Base-by-base conservation (phyloP, 2,797 vertebrate genomes). In the Gymnoscopelus braueri region DNA sequence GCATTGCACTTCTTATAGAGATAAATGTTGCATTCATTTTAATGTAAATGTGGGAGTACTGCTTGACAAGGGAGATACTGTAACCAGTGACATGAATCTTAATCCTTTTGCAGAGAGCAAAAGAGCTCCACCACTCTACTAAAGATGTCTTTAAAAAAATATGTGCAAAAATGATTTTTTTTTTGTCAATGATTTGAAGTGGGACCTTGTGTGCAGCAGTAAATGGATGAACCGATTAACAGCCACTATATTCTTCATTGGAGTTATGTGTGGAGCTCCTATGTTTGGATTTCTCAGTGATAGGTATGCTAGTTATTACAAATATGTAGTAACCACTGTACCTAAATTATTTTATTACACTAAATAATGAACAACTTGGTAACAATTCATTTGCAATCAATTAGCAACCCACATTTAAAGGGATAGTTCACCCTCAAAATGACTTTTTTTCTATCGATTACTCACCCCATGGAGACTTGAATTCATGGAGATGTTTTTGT, bases 161-260 rank as follows among this genome's bases (percentile, higher is more conserved):
- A 55, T 13, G 51, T 24, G 14, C 23, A 63, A 48, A 8, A 2
- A 44, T 8, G 47, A n/a, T 14, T 66, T 29, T 60, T 6, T 35
- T 62, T 3, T 35, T 11, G 51, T 51, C 49, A 12, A 13, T 24
- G 7, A 11, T 68, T 63, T 60, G 29, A 62, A 95, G 94, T 94
- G 93, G 93, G 91, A 94, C 80, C 88, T 95, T 0, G 93, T 95
- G 52, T 95, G 94, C 75, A 85, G 84, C 58, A 87, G 78, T 59
- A 94, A 88, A 79, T 77, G 89, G 15, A 65, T 93, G 88, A 93
- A 91, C 76, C 93, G 89, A 67, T 88, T 86, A 10, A 89, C 92
- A 9, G 89, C 86, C 63, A 93, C 92, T 10, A 51, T 89, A 63
- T 95, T 95, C 69, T 94, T 94, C 50, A 59, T 89, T 29, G 94